Conservation (phyloP, 2,888 invertebrate species). For the Syrista parreyssii region DNA sequence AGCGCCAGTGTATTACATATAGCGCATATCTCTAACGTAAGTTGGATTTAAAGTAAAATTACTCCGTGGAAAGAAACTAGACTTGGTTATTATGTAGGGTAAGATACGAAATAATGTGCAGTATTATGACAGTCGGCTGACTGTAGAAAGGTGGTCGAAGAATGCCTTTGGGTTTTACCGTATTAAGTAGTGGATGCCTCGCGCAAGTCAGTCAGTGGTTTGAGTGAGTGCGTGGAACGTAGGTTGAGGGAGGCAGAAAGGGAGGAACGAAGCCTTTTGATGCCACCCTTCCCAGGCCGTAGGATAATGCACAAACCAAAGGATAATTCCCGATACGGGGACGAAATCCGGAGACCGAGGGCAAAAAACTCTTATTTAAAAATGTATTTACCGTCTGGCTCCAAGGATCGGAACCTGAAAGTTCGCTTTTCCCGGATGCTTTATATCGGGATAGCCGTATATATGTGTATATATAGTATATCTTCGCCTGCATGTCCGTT, state of each 20-base stretch:
- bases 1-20: background rate
- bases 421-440: slow-evolving; percentile 23
- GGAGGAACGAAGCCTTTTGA: slow-evolving; percentile 51
- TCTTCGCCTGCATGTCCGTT: slow-evolving; percentile 34
- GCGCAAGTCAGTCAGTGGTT: slow-evolving; percentile 60
- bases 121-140: background rate
- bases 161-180: slow-evolving; percentile 42
- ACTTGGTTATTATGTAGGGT: background rate
- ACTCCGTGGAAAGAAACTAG: background rate
- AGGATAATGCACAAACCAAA: slow-evolving; percentile 65
- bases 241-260: slow-evolving; percentile 32
- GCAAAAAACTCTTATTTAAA: slow-evolving; percentile 65
- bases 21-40: too few species aligned
- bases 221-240: slow-evolving; percentile 34
- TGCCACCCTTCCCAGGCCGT: slow-evolving; percentile 51
- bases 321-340: slow-evolving; percentile 65
- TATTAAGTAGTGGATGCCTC: slow-evolving; percentile 56
- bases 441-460: slow-evolving; percentile 27
- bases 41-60: too few species aligned
- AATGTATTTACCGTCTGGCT: slow-evolving; percentile 64
- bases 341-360: slow-evolving; percentile 56
- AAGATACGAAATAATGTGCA: background rate
- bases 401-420: slow-evolving; percentile 28
- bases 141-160: background rate
- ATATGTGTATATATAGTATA: slow-evolving; percentile 1